Base-by-base conservation (phyloP, 2,888 invertebrate species). In the Erebia aethiops region DNA sequence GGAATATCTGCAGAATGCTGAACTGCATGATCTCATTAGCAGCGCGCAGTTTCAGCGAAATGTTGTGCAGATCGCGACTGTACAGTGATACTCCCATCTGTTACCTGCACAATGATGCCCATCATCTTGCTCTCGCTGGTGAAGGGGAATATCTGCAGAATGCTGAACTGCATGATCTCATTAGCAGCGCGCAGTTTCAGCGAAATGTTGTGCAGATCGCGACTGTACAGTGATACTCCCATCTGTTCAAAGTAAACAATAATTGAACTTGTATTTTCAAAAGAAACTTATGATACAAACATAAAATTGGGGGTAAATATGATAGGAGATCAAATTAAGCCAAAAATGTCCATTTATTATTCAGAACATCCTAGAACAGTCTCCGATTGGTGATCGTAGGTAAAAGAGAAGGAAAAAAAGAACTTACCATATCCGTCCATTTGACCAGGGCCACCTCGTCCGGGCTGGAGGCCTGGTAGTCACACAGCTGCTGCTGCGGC, bases 361-460 rank as follows among this genome's bases (percentile, higher is more conserved):
- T 35, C 35, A 35, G 2, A 51, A 51, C 3, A 51, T n/a, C 51
- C 35, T 35, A 35, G 35, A 35, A 5, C 35, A 35, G 7, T 35
- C 7, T 35, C 35, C 7, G 7, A 35, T 35, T 26, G 26, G 26
- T 7, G 35, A 35, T 35, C 35, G 35, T 1, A 35, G 35, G 35
- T 26, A 26, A 26, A 35, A 35, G 2, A 35, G 0, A 35, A 35
- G 35, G 35, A 35, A 35, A 35, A 35, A 26, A 41, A 18, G 14
- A 11, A 58, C 56, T 54, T 68, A 95, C 98, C 95, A 96, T 96
- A 78, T 97, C 96, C 11, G 97, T 97, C 92, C 98, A 98, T 83
- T 98, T 98, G 46, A 98, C 97, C 69, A 99, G 94, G 2, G 98
- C 98, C 76, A 98, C 98, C 87, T 99, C 98, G 87, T 99, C 98